Evolutionary conservation across 1,140 invertebrate species (phyloP).

Genomic region (Drosophila nasuta): DNA sequence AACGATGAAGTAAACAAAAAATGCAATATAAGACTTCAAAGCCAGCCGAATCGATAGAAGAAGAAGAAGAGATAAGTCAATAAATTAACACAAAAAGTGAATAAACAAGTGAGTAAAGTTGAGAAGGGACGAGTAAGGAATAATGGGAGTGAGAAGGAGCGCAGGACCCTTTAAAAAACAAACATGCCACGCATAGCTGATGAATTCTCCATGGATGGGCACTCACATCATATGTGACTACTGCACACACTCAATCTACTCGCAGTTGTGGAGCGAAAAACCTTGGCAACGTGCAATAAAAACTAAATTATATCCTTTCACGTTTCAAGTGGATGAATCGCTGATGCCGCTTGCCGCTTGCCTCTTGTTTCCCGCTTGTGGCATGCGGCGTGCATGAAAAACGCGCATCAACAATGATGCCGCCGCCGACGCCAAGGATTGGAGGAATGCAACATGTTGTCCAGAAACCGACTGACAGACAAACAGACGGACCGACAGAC

Average conservation of each 20-base stretch:
- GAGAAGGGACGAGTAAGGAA: not conserved
- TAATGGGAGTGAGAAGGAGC: constrained; percentile 12
- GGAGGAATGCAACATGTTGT: constrained; percentile 69
- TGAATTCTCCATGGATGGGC: constrained; percentile 45
- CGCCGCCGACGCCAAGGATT: constrained; percentile 12
- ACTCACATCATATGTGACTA: not conserved
- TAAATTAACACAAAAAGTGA: constrained; percentile 61
- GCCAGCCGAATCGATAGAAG: constrained; percentile 12
- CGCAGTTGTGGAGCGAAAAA: constrained; percentile 30
- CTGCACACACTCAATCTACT: constrained; percentile 5
- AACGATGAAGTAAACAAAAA: constrained; percentile 15
- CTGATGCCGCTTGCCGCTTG: not conserved
- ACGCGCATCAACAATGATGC: constrained; percentile 25
- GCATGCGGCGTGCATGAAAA: constrained; percentile 39
- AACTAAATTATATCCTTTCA: constrained; percentile 83
- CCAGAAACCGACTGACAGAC: constrained; percentile 34
- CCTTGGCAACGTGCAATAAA: constrained; percentile 65
- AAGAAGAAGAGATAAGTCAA: constrained; percentile 40
- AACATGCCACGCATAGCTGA: constrained; percentile 76
- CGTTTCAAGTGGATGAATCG: constrained; percentile 63
- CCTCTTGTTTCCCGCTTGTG: not conserved
- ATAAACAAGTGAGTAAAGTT: constrained; percentile 36
- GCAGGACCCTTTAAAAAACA: constrained; percentile 64
- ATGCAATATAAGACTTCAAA: constrained; percentile 48
- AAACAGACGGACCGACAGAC: constrained; percentile 36